Percentiles rank a stretch among this genome's conserved stretches.
Conservation (phyloP, 2,113 vertebrate genomes). For the Nothocercus julius region DNA sequence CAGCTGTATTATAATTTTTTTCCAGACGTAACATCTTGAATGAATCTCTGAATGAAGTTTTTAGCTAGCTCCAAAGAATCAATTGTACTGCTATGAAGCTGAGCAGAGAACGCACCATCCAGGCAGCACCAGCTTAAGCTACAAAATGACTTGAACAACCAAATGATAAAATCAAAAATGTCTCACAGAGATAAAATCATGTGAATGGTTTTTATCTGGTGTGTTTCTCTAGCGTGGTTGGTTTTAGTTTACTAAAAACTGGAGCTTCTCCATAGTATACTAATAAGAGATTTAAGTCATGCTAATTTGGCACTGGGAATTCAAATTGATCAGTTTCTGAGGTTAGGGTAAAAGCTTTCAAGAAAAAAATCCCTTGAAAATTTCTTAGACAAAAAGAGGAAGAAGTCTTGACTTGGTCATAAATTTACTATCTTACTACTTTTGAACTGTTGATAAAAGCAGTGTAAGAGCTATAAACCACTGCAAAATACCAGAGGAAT, state of each 20-base stretch:
- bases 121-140: background rate
- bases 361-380: slow-evolving; percentile 9
- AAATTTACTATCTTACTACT: background rate
- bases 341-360: background rate
- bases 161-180: background rate
- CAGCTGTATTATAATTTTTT: slow-evolving; percentile 33
- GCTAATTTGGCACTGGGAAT: background rate
- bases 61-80: background rate
- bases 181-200: background rate
- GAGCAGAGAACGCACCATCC: background rate
- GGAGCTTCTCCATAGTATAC: background rate
- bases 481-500: background rate
- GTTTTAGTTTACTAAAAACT: background rate
- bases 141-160: background rate
- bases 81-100: background rate
- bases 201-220: background rate
- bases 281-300: background rate
- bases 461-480: background rate
- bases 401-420: background rate
- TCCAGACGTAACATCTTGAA: background rate
- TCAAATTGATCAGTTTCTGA: background rate
- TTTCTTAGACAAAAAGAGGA: background rate
- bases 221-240: background rate
- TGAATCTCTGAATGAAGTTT: slow-evolving; percentile 3
- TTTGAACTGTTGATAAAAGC: background rate